Evolutionary conservation across 2,888 invertebrate species (phyloP).

Genomic region (Pteria penguin): DNA sequence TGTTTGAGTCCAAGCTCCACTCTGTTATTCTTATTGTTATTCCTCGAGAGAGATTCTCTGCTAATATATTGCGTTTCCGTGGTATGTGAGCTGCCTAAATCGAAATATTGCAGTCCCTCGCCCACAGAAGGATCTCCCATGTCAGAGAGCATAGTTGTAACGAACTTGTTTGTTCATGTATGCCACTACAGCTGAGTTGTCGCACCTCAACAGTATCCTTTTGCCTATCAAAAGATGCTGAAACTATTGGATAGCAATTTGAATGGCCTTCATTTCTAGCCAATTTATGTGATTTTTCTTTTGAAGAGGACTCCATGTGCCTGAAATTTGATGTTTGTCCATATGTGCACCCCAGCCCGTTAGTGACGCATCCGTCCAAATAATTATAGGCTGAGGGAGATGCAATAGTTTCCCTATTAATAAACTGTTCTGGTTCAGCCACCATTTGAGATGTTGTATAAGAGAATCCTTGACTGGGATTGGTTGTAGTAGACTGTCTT

Average conservation of each 20-base stretch:
- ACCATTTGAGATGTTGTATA: no score
- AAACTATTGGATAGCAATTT: conserved; percentile 4
- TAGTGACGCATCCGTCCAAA: no score
- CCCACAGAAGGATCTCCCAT: not conserved
- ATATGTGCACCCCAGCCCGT: no score
- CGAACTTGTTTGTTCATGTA: not conserved
- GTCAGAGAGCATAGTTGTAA: not conserved
- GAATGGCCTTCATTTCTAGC: conserved; percentile 21
- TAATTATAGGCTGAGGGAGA: no score
- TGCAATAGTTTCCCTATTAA: no score
- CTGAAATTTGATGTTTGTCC: not conserved
- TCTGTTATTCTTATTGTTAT: not conserved
- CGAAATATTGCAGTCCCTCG: not conserved
- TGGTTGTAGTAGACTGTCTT: no score
- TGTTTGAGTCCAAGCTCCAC: not conserved
- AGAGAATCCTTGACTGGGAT: no score
- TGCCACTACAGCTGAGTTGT: conserved; percentile 19
- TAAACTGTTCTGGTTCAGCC: no score
- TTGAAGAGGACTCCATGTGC: not conserved
- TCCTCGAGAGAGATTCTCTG: not conserved
- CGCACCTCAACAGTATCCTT: conserved; percentile 6
- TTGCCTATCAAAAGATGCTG: not conserved
- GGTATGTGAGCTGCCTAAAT: not conserved
- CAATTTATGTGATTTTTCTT: conserved; percentile 4
- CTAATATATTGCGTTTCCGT: conserved; percentile 2